Evolutionary conservation across 2,888 invertebrate species (phyloP).

Genomic region (Deroplatys truncata): DNA sequence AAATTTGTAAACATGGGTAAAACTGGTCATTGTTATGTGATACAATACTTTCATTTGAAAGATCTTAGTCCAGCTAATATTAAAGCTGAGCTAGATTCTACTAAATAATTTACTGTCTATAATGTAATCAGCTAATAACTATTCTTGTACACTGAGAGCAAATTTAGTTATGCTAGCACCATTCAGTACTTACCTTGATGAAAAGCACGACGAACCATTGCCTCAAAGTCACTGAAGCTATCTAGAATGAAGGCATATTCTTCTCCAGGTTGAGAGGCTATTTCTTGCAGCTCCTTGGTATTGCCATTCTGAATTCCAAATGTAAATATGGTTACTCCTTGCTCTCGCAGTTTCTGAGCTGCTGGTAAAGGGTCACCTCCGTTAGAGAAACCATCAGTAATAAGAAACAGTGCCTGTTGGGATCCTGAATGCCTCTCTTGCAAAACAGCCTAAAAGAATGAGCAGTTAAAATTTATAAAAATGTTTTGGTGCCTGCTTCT

Average conservation of each 20-base stretch:
- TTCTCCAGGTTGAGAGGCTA: constrained; percentile 60
- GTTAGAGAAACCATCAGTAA: constrained; percentile 69
- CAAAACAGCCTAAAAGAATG: constrained; percentile 14
- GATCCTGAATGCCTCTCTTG: constrained; percentile 44
- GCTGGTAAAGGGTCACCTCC: constrained; percentile 62
- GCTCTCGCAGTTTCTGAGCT: constrained; percentile 50
- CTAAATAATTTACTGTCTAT: too few species aligned
- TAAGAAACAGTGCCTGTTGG: constrained; percentile 59
- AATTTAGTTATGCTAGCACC: too few species aligned
- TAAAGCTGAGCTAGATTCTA: too few species aligned
- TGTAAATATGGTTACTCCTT: constrained; percentile 52
- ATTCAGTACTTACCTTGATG: constrained; percentile 53
- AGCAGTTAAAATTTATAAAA: not conserved
- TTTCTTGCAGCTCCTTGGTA: constrained; percentile 56
- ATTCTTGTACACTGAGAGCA: too few species aligned
- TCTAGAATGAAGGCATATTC: constrained; percentile 62
- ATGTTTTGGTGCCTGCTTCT: too few species aligned
- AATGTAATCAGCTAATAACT: too few species aligned
- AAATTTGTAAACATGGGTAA: too few species aligned
- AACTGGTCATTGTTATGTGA: too few species aligned
- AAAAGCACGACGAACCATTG: constrained; percentile 60
- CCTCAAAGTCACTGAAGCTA: constrained; percentile 65
- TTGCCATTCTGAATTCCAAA: constrained; percentile 61
- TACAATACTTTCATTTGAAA: too few species aligned
- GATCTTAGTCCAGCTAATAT: too few species aligned